Conservation (phyloP, 2,113 vertebrate species). For the Labeo rohita region DNA sequence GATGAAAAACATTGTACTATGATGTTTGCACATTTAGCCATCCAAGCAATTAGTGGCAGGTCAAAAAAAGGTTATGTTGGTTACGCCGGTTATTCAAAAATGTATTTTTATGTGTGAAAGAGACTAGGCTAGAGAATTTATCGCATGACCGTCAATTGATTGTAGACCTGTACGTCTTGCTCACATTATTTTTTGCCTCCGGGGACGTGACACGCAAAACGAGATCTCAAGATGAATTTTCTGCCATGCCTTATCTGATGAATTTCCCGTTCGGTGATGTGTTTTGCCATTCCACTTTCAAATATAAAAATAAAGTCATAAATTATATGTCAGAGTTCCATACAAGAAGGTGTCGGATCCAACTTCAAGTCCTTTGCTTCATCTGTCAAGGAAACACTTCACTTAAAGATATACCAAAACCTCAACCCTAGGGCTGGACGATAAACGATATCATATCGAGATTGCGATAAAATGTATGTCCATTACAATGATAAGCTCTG, state of each 20-base stretch:
- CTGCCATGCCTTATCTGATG: slow-evolving; percentile 28
- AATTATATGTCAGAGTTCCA: slow-evolving; percentile 27
- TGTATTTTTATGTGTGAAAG: neutral
- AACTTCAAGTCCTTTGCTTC: neutral
- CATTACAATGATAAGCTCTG: neutral
- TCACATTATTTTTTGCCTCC: slow-evolving; percentile 10
- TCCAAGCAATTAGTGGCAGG: neutral
- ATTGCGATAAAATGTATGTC: neutral
- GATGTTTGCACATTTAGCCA: neutral
- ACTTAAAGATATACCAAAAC: neutral
- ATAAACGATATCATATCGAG: neutral
- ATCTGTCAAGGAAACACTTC: slow-evolving; percentile 9
- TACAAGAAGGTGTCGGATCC: slow-evolving; percentile 12
- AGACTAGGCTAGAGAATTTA: neutral
- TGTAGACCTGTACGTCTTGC: slow-evolving; percentile 21
- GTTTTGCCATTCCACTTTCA: slow-evolving; percentile 29
- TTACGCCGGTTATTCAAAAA: neutral
- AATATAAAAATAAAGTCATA: slow-evolving; percentile 9
- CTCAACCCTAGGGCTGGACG: neutral
- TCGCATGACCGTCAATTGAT: neutral
- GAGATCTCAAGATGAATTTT: slow-evolving; percentile 48
- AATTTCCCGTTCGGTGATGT: slow-evolving; percentile 30
- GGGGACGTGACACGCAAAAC: slow-evolving; percentile 54
- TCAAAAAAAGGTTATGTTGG: neutral
- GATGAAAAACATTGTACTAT: neutral